phyloP scores from a whole-genome alignment of 2,113 vertebrate species.

The Sinosuthora webbiana region DNA sequence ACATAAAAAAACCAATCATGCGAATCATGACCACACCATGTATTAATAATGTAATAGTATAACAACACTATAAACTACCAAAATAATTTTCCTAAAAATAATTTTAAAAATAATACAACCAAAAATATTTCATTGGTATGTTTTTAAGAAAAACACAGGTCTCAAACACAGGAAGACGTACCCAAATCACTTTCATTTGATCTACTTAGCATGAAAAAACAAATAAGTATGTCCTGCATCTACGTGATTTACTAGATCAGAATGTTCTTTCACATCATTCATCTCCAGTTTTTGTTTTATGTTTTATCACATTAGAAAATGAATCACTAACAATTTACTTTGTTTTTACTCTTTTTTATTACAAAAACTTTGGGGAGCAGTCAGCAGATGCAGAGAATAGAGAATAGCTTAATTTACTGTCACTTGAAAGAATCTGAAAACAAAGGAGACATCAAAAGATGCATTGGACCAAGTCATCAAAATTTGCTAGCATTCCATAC shows the following conservation, averaged over 20 bases:
- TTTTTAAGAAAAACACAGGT: not conserved
- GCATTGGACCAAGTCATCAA: not conserved
- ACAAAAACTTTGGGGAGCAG: not conserved
- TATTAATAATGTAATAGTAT: not conserved
- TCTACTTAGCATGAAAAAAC: not conserved
- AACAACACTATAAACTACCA: not conserved
- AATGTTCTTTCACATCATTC: not conserved
- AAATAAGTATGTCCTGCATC: not conserved
- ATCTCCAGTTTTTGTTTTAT: not conserved
- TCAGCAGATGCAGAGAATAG: not conserved
- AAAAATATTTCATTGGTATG: not conserved
- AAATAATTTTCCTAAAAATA: not conserved
- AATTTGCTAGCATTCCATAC: not conserved
- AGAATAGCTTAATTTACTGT: constrained; percentile 8
- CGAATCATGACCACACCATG: not conserved
- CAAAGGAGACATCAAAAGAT: constrained; percentile 23
- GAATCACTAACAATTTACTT: not conserved
- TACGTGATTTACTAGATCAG: not conserved
- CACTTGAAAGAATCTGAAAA: constrained; percentile 16
- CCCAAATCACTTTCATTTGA: not conserved
- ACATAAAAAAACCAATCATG: not conserved
- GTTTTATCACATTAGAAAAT: constrained; percentile 2
- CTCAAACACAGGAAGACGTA: not conserved
- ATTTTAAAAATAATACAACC: not conserved
- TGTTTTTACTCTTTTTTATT: not conserved